phyloP scores from a whole-genome alignment of 2,113 vertebrate species.

The Urocolius indicus region DNA sequence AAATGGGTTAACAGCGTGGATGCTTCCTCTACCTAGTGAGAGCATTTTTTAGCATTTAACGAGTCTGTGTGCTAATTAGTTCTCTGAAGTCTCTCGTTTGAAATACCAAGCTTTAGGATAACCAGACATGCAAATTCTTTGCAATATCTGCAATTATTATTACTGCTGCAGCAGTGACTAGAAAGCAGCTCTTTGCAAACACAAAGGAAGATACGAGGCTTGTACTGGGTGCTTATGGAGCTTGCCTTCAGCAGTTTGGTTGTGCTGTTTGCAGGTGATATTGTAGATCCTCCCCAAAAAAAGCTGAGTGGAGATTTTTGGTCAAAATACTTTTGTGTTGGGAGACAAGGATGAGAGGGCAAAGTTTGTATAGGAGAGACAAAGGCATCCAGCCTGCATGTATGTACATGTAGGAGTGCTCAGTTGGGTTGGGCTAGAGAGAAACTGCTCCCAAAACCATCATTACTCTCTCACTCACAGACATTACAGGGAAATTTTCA shows the following conservation, averaged over 20 bases:
- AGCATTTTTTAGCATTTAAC: constrained; percentile 18
- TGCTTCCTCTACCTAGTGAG: background rate
- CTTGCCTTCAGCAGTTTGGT: background rate
- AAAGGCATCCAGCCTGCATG: accelerated
- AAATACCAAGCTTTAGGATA: constrained; percentile 3
- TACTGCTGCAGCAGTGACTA: background rate
- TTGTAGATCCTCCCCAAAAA: background rate
- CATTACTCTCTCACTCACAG: background rate
- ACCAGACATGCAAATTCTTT: constrained; percentile 36
- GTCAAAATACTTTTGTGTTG: background rate
- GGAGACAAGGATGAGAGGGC: background rate
- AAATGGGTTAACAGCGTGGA: background rate
- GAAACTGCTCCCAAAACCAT: background rate
- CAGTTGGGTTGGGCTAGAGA: background rate
- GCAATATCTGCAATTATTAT: background rate
- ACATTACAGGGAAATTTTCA: background rate
- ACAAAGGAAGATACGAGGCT: background rate
- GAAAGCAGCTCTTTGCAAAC: background rate
- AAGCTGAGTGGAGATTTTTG: background rate
- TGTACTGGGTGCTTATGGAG: background rate
- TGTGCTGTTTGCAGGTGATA: background rate
- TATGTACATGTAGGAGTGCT: background rate
- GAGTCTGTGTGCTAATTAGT: constrained; percentile 26
- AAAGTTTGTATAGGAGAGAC: background rate
- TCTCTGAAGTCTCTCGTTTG: constrained; percentile 18